Percentiles rank a stretch among this genome's conserved stretches.
Evolutionary conservation across 2,888 invertebrate genomes (phyloP).

Genomic region (Arrhopalites spinosus): DNA sequence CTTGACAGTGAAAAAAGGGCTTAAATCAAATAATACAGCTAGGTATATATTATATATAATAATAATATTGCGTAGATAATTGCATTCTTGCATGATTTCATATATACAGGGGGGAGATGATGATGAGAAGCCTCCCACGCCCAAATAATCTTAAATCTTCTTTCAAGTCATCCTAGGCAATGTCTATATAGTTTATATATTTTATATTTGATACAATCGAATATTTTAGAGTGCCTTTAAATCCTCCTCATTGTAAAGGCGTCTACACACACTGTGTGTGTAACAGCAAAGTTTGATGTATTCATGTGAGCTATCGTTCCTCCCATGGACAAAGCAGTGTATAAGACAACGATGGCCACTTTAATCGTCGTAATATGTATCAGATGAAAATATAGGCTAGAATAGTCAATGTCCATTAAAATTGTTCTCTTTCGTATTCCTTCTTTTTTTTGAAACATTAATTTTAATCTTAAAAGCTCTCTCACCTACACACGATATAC

Average conservation of each 20-base stretch:
- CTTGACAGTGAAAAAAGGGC: no score
- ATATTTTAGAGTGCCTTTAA: constrained; percentile 4
- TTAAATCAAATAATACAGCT: no score
- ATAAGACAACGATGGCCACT: not conserved
- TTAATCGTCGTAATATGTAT: not conserved
- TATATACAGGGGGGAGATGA: no score
- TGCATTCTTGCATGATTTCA: constrained; percentile 33
- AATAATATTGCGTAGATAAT: constrained; percentile 23
- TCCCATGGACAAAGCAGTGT: not conserved
- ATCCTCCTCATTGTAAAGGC: no score
- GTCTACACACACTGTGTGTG: no score
- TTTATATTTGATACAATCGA: constrained; percentile 6
- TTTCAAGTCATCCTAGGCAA: constrained; percentile 3
- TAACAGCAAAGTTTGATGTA: not conserved
- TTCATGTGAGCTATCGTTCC: no score
- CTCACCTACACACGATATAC: not conserved
- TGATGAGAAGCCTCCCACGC: no score
- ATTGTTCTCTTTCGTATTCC: no score
- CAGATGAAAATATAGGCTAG: not conserved
- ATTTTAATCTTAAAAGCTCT: not conserved
- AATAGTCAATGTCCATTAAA: no score
- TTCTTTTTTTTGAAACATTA: no score
- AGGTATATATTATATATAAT: not conserved
- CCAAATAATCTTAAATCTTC: constrained; percentile 32
- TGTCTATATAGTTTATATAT: not conserved